Evolutionary conservation across 2,797 vertebrate species (phyloP).

Genomic region (Jordanella pulchra): DNA sequence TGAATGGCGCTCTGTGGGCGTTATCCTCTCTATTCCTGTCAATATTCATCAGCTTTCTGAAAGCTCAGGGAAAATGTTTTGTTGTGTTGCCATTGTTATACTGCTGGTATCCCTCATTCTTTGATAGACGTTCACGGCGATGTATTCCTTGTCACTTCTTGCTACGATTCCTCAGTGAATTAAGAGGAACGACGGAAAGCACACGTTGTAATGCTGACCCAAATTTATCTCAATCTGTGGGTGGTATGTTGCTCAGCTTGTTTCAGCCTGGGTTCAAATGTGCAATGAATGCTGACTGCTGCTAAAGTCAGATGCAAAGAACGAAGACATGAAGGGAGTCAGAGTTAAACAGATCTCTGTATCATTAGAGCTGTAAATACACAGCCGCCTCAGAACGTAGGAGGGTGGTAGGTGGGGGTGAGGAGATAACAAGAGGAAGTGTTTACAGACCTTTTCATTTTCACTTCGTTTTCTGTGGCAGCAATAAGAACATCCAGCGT

Average conservation of each 20-base stretch:
- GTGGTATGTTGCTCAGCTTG: slow-evolving; percentile 2
- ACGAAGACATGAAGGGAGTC: slow-evolving; percentile 10
- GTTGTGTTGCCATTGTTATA: slow-evolving; percentile 2
- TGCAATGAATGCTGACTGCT: slow-evolving; percentile 39
- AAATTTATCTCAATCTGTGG: slow-evolving; percentile 16
- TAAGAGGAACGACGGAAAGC: neutral
- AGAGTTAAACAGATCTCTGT: slow-evolving; percentile 41
- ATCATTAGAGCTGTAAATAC: slow-evolving; percentile 52
- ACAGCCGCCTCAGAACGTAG: neutral
- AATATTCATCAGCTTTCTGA: slow-evolving; percentile 10
- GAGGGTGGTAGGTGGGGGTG: slow-evolving; percentile 10
- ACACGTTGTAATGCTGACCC: neutral
- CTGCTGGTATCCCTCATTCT: neutral
- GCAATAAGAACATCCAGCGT: slow-evolving; percentile 48
- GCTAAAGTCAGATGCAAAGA: slow-evolving; percentile 24
- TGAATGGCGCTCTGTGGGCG: slow-evolving; percentile 9
- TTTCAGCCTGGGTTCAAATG: slow-evolving; percentile 11
- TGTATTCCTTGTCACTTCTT: neutral
- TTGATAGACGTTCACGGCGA: neutral
- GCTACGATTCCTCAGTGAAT: neutral
- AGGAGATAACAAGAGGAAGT: slow-evolving; percentile 36
- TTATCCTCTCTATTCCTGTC: slow-evolving; percentile 9
- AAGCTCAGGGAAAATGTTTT: slow-evolving; percentile 1
- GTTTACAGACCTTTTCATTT: slow-evolving; percentile 58
- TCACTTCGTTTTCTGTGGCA: slow-evolving; percentile 44